Percentiles rank a stretch among this genome's conserved stretches.
Evolutionary conservation across 1,140 invertebrate genomes (phyloP).

Genomic region (Saccostrea echinata): DNA sequence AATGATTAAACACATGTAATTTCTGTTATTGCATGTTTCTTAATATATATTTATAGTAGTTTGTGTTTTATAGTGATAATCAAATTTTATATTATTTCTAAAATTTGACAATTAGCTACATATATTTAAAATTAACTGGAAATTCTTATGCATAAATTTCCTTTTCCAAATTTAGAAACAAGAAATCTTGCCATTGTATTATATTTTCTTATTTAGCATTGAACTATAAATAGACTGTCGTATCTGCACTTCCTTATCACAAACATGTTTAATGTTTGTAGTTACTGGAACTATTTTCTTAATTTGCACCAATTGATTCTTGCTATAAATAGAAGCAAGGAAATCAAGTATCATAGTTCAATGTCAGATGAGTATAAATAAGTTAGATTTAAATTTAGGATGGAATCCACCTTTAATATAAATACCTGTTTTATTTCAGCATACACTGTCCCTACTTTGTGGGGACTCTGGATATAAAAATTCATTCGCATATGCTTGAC

Average conservation of each 20-base stretch:
- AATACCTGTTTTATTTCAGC: conserved; percentile 91
- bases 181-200: not conserved
- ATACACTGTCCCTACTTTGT: conserved; percentile 89
- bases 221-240: too few species aligned
- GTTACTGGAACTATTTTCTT: too few species aligned
- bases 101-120: not conserved
- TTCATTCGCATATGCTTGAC: conserved; percentile 90
- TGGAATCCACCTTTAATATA: conserved; percentile 28
- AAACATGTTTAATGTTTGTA: too few species aligned
- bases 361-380: not conserved
- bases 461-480: conserved; percentile 92
- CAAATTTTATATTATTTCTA: not conserved
- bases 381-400: not conserved
- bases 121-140: too few species aligned
- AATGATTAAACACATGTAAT: too few species aligned
- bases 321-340: too few species aligned
- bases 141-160: not conserved
- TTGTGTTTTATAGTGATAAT: too few species aligned
- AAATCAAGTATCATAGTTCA: not conserved
- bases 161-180: not conserved
- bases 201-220: not conserved
- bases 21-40: too few species aligned
- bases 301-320: too few species aligned
- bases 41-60: too few species aligned
- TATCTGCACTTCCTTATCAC: too few species aligned